Evolutionary conservation across 1,140 invertebrate species (phyloP), one percentile per base, ranked within the genome.

Genomic region (Leucophenga varia): DNA sequence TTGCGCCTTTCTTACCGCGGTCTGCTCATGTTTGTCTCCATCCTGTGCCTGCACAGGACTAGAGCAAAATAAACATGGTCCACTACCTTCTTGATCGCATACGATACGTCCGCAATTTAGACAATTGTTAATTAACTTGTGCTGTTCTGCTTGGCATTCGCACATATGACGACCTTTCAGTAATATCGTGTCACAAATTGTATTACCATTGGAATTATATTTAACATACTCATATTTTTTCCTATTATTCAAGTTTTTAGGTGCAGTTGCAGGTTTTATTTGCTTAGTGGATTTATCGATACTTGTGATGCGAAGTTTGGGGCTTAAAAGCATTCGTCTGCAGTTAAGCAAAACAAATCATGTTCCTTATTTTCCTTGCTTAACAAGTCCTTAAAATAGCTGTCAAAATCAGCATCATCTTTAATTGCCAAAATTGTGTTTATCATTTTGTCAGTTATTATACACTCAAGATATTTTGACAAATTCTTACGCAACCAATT

Each of bases 71-170:
- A 97, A 81, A 74, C 97, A 99, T 2, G 93, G 91, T 1, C 97
- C 97, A 25, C 93, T 88, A 2, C 96, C 95, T 80, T 99, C 97
- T 79, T 98, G 95, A 43, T 84, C 82, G 78, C 96, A 99, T 17
- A 98, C 90, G 63, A 99, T 90, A 52, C 94, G 80, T 0, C 97
- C 97, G 80, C 97, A 99, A 42, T 85, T 84, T 1, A 91, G 65
- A 64, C 97, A 99, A 77, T 99, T 99, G 68, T 90, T 95, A 37
- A 99, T 83, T 9, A 99, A 77, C 39, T 83, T 78, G 78, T 99
- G 97, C 68, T 88, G 89, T 12, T 84, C 83, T 2, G 94, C 95
- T 78, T 98, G 89, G 71, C 97, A 99, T 42, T 95, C 83, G 79
- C 97, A 99, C 35, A 77, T 76, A 57, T 90, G 85, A 43, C 95